Conservation (phyloP, 2,113 vertebrate genomes). For the Cavia porcellus region DNA sequence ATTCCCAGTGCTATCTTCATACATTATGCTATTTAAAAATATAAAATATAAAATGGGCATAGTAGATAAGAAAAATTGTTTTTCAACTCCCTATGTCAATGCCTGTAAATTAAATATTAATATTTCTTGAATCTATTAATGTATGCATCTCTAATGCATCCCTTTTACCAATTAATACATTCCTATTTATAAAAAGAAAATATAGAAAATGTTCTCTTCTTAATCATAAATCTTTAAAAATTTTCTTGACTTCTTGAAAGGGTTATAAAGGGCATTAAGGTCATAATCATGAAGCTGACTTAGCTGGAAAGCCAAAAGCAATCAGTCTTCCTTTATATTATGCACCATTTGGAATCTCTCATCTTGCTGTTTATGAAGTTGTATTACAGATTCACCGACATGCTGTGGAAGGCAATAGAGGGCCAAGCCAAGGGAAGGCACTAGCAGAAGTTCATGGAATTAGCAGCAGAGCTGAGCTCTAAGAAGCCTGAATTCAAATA, state of each 20-base stretch:
- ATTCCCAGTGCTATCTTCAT: constrained; percentile 52
- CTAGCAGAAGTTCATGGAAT: neutral
- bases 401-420: neutral
- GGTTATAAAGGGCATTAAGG: constrained; percentile 26
- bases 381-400: neutral
- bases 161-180: constrained; percentile 64
- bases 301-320: constrained; percentile 5
- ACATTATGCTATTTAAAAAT: constrained; percentile 58
- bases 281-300: constrained; percentile 25
- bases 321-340: neutral
- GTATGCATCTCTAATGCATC: constrained; percentile 42
- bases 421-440: neutral
- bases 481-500: neutral
- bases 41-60: constrained; percentile 59
- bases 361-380: neutral
- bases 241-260: constrained; percentile 11
- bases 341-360: constrained; percentile 14
- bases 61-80: constrained; percentile 57
- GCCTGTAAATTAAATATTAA: constrained; percentile 70
- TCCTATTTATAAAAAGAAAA: constrained; percentile 64
- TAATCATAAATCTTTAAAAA: constrained; percentile 69
- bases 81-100: constrained; percentile 55
- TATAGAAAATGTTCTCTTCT: constrained; percentile 66
- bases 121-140: constrained; percentile 69
- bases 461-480: neutral